Base-by-base conservation (phyloP, 2,888 invertebrate genomes). In the Bhutanitis thaidina region DNA sequence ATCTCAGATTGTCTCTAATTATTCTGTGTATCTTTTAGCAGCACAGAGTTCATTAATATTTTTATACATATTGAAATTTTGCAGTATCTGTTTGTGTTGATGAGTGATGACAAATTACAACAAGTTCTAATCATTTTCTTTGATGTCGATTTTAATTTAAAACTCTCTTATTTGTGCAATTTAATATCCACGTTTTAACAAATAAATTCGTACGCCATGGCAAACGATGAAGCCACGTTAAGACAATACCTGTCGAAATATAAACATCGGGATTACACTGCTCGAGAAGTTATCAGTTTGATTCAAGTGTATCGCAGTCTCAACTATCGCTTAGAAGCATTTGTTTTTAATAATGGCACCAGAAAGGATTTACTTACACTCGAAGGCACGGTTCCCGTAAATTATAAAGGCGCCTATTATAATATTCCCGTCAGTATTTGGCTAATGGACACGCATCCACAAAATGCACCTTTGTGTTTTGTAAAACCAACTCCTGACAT, bases 391-490 rank as follows among this genome's bases (percentile, higher is more conserved):
- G 96, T 98, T 67, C 98, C 98, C 37, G 97, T 98, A 1, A 91
- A 92, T 47, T 98, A 95, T 75, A 97, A 96, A 92, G 96, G 97
- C 86, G 90, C 91, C 52, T 92, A 91, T 39, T 99, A 99, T 85
- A 97, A 99, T 86, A 99, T 99, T 78, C 99, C 99, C 10, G 93
- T 99, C 35, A 95, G 96, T 73, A 94, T 99, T 67, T 99, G 97
- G 97, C 77, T 99, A 43, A 95, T 97, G 93, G 98, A 99, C 73
- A 98, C 98, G 3, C 98, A 99, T 91, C 99, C 99, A 0, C 94
- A 95, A 74, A 96, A 97, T 87, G 97, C 98, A 30, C 99, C 99
- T 0, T 94, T 99, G 86, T 96, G 96, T 74, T 96, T 94, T 71
- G 98, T 99, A 0, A 96, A 94, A 79, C 99, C 99, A 8, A 99